phyloP scores from a whole-genome alignment of 2,113 vertebrate genomes.

The Actinemys pallida region DNA sequence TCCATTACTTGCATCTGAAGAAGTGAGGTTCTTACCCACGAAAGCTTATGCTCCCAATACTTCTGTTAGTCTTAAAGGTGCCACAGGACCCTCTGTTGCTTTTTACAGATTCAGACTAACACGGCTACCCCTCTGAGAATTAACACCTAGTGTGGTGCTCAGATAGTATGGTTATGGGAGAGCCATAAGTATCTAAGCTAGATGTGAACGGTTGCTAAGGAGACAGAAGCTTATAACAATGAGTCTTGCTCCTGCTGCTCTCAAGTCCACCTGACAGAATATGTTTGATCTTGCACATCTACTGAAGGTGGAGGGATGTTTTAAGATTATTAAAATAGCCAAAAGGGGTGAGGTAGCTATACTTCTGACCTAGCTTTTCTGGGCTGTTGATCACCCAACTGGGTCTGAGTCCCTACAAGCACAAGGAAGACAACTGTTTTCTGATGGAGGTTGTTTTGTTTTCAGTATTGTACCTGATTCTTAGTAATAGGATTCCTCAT shows the following conservation, averaged over 20 bases:
- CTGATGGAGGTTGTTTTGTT: not conserved
- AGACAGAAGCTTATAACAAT: slow-evolving; percentile 40
- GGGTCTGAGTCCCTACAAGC: not conserved
- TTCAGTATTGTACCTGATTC: not conserved
- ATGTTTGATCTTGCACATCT: not conserved
- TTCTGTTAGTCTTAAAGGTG: too few relatives aligned
- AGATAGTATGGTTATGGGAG: slow-evolving; percentile 60
- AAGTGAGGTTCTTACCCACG: too few relatives aligned
- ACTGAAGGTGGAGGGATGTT: not conserved
- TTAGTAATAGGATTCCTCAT: not conserved
- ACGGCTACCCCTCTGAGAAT: too few relatives aligned
- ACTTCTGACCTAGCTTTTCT: not conserved
- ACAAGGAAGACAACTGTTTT: not conserved
- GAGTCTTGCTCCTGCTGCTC: not conserved
- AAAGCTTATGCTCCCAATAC: too few relatives aligned
- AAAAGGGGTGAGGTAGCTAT: not conserved
- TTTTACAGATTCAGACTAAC: too few relatives aligned
- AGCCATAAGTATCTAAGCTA: slow-evolving; percentile 58
- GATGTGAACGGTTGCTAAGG: slow-evolving; percentile 47
- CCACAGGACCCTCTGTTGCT: too few relatives aligned
- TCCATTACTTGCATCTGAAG: too few relatives aligned
- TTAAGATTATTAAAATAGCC: not conserved
- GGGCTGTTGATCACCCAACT: not conserved
- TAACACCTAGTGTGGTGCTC: slow-evolving; percentile 33
- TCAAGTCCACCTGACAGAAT: not conserved